phyloP scores from a whole-genome alignment of 2,113 vertebrate species.

The Pimephales promelas region DNA sequence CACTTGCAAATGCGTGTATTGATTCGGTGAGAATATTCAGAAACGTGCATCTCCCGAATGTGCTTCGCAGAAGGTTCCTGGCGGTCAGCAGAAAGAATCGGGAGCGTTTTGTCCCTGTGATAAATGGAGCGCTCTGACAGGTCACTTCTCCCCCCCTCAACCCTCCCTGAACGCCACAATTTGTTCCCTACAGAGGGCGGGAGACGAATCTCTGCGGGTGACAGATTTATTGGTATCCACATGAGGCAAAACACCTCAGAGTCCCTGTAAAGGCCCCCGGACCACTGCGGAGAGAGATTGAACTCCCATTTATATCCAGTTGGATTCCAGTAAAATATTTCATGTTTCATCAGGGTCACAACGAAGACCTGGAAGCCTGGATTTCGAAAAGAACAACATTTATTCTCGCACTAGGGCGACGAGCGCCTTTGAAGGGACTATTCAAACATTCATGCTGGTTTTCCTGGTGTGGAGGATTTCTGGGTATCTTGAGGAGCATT shows the following conservation, averaged over 20 bases:
- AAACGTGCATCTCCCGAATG: slow-evolving; percentile 76
- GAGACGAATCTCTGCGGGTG: slow-evolving; percentile 85
- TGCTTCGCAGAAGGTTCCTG: slow-evolving; percentile 88
- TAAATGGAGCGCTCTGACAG: slow-evolving; percentile 86
- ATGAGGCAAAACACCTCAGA: slow-evolving; percentile 84
- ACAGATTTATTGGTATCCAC: slow-evolving; percentile 91
- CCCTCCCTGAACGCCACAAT: slow-evolving; percentile 85
- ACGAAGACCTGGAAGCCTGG: slow-evolving; percentile 34
- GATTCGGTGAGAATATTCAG: slow-evolving; percentile 77
- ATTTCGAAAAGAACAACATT: slow-evolving; percentile 48
- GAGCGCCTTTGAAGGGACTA: slow-evolving; percentile 41
- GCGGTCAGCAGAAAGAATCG: slow-evolving; percentile 77
- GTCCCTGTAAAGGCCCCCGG: slow-evolving; percentile 77
- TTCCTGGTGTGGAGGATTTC: slow-evolving; percentile 55
- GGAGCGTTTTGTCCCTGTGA: slow-evolving; percentile 90
- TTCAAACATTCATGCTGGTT: slow-evolving; percentile 33
- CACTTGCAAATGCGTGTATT: slow-evolving; percentile 71
- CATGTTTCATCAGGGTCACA: slow-evolving; percentile 64
- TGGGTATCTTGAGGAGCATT: slow-evolving; percentile 58
- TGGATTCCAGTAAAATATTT: slow-evolving; percentile 68
- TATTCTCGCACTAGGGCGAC: slow-evolving; percentile 44
- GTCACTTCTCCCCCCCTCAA: slow-evolving; percentile 82
- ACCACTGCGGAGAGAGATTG: slow-evolving; percentile 76
- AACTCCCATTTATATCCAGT: slow-evolving; percentile 75
- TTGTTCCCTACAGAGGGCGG: slow-evolving; percentile 83